phyloP scores from a whole-genome alignment of 2,797 vertebrate genomes.

The Xiphorhynchus erythropygius region DNA sequence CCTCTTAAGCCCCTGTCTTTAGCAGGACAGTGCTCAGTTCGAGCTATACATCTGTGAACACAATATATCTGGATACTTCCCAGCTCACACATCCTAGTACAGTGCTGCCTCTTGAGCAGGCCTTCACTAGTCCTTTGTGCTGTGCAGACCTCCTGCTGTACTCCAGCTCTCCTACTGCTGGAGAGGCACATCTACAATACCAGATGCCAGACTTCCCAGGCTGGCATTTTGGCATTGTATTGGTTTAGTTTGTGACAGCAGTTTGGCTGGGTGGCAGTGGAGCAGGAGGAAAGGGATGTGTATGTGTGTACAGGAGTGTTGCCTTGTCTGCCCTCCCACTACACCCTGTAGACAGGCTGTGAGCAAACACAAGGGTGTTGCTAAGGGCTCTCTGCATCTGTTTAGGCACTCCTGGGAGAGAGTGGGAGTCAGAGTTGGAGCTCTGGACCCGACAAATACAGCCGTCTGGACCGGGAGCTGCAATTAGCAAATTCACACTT shows the following conservation, averaged over 20 bases:
- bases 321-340: neutral
- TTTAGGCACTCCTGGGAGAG: slow-evolving; percentile 84
- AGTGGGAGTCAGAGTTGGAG: slow-evolving; percentile 84
- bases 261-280: neutral
- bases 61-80: neutral
- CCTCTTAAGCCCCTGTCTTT: neutral
- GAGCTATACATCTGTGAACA: neutral
- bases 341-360: neutral
- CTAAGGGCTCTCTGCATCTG: neutral
- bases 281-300: neutral
- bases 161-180: neutral
- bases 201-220: neutral
- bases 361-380: neutral
- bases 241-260: neutral
- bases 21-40: neutral
- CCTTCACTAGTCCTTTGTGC: neutral
- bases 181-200: neutral
- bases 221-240: neutral
- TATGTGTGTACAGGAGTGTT: neutral
- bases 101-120: neutral
- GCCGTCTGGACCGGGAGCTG: slow-evolving; percentile 85
- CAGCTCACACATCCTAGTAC: neutral
- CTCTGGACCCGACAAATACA: slow-evolving; percentile 81
- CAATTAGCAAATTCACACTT: slow-evolving; percentile 91
- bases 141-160: neutral